These are phyloP conservation scores for Autographa pulchrina DNA, from an alignment of 2,888 invertebrate species.

Conservation along the genomic window DNA sequence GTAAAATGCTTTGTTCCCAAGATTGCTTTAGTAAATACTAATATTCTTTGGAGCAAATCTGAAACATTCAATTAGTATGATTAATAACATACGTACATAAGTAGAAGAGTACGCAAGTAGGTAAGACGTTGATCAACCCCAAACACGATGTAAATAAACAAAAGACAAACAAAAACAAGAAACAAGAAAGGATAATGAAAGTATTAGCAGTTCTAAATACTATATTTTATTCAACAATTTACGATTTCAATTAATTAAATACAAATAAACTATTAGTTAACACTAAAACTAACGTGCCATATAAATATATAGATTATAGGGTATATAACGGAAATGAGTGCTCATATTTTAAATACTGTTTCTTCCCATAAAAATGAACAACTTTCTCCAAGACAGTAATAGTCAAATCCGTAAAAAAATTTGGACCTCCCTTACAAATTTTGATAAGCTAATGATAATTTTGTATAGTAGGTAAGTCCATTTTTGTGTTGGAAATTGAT, in stretches of 20 bases:
- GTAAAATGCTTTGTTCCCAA: constrained; percentile 37
- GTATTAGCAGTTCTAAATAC: constrained; percentile 58
- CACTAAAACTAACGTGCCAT: constrained; percentile 63
- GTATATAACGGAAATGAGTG: too few relatives aligned
- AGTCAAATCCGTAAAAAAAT: too few relatives aligned
- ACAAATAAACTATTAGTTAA: constrained; percentile 60
- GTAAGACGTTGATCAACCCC: constrained; percentile 13
- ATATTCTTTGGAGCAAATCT: constrained; percentile 88
- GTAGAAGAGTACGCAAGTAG: constrained; percentile 21
- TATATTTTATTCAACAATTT: constrained; percentile 70
- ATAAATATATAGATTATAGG: constrained; percentile 41
- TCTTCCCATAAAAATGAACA: too few relatives aligned
- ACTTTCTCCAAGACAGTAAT: too few relatives aligned
- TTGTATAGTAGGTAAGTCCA: too few relatives aligned
- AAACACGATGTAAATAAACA: constrained; percentile 9
- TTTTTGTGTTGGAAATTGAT: too few relatives aligned
- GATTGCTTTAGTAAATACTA: constrained; percentile 79
- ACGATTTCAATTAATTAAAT: constrained; percentile 51
- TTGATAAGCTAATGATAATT: too few relatives aligned
- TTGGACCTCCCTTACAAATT: too few relatives aligned
- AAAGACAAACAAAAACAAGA: constrained; percentile 40
- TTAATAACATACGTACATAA: constrained; percentile 32
- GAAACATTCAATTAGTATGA: constrained; percentile 69
- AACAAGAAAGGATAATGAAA: constrained; percentile 55
- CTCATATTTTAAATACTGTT: too few relatives aligned